phyloP scores from a whole-genome alignment of 2,888 invertebrate genomes.

The Aleiodes testaceus region DNA sequence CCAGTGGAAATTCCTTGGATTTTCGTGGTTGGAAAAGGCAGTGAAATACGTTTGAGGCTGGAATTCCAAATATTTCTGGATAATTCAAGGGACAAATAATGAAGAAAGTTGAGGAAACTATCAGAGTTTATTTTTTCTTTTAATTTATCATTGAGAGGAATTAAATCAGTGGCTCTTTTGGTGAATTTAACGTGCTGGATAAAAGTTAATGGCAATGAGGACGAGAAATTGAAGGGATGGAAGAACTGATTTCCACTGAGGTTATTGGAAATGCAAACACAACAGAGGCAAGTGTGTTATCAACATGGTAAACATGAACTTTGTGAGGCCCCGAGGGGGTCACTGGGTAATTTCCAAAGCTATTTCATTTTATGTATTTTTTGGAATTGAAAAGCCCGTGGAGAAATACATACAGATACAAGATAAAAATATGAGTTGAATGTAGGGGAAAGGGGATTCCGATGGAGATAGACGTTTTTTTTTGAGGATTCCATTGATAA shows the following conservation, averaged over 20 bases:
- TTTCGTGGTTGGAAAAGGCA: not conserved
- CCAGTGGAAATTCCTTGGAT: not conserved
- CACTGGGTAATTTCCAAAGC: not conserved
- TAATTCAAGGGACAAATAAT: not conserved
- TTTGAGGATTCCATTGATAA: too few species aligned
- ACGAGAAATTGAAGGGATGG: slow-evolving; percentile 20
- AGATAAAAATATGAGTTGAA: slow-evolving; percentile 7
- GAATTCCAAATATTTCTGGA: slow-evolving; percentile 1
- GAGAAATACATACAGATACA: slow-evolving; percentile 1
- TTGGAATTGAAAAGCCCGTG: slow-evolving; percentile 8
- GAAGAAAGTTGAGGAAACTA: not conserved
- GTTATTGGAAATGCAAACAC: slow-evolving; percentile 41
- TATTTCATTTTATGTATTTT: not conserved
- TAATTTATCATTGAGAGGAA: not conserved
- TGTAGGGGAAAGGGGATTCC: too few species aligned
- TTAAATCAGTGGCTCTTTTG: not conserved
- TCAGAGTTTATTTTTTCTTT: not conserved
- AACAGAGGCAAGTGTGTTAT: slow-evolving; percentile 31
- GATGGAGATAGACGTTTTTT: too few species aligned
- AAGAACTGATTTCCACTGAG: slow-evolving; percentile 38
- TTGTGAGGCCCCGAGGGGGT: slow-evolving; percentile 4
- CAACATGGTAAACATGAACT: slow-evolving; percentile 14
- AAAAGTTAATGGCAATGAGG: slow-evolving; percentile 3
- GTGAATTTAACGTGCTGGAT: not conserved
- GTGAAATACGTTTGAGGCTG: not conserved